phyloP scores from a whole-genome alignment of 2,797 vertebrate genomes.

The Tapera naevia region DNA sequence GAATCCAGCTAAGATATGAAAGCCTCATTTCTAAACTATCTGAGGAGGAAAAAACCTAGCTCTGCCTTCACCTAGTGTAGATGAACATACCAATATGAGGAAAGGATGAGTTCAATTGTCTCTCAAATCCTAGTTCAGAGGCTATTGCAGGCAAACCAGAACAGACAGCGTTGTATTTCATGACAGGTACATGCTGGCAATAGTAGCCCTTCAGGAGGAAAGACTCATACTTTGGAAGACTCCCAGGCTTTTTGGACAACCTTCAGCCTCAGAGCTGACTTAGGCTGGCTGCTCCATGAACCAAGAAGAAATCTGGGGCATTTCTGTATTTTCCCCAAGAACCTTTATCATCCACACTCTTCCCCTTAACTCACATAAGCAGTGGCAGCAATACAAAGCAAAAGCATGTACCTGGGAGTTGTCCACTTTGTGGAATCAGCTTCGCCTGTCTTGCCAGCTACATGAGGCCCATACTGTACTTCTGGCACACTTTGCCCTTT shows the following conservation, averaged over 20 bases:
- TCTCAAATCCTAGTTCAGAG: not conserved
- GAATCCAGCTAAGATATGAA: not conserved
- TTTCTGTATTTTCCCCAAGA: not conserved
- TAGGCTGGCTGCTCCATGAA: not conserved
- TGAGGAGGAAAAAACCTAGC: not conserved
- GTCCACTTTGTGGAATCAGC: not conserved
- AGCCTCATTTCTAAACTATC: not conserved
- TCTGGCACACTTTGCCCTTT: not conserved
- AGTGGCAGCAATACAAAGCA: not conserved
- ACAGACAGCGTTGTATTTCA: rapidly evolving
- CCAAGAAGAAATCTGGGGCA: not conserved
- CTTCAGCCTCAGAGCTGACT: not conserved
- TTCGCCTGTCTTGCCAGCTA: not conserved
- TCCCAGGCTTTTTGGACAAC: not conserved
- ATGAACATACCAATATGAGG: not conserved
- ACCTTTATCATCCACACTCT: not conserved
- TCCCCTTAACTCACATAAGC: not conserved
- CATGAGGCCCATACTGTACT: not conserved
- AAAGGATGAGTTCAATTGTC: not conserved
- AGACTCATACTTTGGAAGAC: not conserved
- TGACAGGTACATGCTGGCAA: not conserved
- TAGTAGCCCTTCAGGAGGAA: not conserved
- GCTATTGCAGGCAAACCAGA: not conserved
- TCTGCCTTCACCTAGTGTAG: not conserved
- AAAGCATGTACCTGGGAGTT: not conserved